These are phyloP conservation scores for Parnassius smintheus DNA, from an alignment of 2,888 invertebrate species.

Conservation along the genomic window DNA sequence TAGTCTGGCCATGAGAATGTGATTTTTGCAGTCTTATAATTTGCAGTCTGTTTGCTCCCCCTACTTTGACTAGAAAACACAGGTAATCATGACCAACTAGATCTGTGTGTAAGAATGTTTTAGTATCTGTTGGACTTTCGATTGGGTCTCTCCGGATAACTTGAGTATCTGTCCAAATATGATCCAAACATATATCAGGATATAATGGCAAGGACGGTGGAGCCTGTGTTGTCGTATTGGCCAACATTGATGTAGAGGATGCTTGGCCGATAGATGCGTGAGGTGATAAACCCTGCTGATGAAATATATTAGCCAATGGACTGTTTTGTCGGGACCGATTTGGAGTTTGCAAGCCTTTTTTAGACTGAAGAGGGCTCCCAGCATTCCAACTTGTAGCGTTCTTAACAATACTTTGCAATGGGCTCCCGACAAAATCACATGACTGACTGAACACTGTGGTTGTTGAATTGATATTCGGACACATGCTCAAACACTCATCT, in stretches of 20 bases:
- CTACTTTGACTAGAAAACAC: constrained; percentile 84
- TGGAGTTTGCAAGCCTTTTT: constrained; percentile 53
- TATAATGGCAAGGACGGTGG: constrained; percentile 86
- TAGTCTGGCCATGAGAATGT: constrained; percentile 66
- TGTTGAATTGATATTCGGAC: constrained; percentile 73
- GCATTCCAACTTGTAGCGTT: constrained; percentile 62
- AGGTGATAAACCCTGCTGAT: constrained; percentile 72
- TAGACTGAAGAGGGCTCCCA: constrained; percentile 67
- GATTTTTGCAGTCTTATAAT: constrained; percentile 85
- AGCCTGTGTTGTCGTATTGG: constrained; percentile 68
- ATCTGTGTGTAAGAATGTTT: constrained; percentile 92
- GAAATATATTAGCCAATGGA: constrained; percentile 71
- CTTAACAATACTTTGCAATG: constrained; percentile 59
- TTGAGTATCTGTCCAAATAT: constrained; percentile 91
- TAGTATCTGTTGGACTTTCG: constrained; percentile 65
- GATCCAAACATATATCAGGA: constrained; percentile 93
- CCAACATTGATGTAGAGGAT: constrained; percentile 67
- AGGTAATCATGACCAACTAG: constrained; percentile 91
- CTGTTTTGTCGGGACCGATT: constrained; percentile 64
- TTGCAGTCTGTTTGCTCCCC: constrained; percentile 78
- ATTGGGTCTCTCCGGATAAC: constrained; percentile 56
- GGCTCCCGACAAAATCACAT: constrained; percentile 64
- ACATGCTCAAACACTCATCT: constrained; percentile 85
- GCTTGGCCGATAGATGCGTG: constrained; percentile 72
- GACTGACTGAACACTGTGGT: constrained; percentile 69